These are phyloP conservation scores for Halcyon senegalensis DNA, from an alignment of 2,113 vertebrate genomes.

Conservation along the genomic window DNA sequence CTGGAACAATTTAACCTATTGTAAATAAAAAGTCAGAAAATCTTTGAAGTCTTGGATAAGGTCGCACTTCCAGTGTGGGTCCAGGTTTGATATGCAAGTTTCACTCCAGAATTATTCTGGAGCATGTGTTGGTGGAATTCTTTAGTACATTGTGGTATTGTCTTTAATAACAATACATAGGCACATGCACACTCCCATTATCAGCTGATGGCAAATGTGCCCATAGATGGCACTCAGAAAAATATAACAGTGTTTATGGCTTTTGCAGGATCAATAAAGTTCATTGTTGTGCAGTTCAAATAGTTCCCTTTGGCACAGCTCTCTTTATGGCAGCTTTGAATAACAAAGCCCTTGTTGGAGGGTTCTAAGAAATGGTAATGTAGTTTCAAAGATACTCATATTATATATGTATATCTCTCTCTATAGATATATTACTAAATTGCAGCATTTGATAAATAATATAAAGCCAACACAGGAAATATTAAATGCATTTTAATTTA, in stretches of 20 bases:
- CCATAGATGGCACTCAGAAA: constrained; percentile 4
- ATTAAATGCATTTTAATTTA: constrained; percentile 44
- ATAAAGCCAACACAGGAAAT: constrained; percentile 1
- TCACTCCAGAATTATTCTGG: not conserved
- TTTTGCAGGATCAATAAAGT: constrained; percentile 54
- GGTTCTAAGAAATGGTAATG: not conserved
- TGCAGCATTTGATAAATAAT: constrained; percentile 8
- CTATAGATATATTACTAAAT: not conserved
- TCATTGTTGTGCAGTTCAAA: constrained; percentile 12
- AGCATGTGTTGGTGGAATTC: not conserved
- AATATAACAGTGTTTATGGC: not conserved
- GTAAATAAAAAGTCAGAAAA: not conserved
- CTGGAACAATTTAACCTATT: not conserved
- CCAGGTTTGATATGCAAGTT: not conserved
- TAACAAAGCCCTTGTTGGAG: not conserved
- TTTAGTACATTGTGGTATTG: not conserved
- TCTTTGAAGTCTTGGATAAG: not conserved
- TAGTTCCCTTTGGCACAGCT: constrained; percentile 20
- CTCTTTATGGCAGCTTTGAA: not conserved
- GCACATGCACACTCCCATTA: not conserved
- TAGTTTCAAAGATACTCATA: not conserved
- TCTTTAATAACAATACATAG: not conserved
- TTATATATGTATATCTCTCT: not conserved
- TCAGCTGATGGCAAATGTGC: constrained; percentile 8
- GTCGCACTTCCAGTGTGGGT: not conserved